Conservation (phyloP, 2,888 invertebrate genomes). For the Spisula subtruncata region DNA sequence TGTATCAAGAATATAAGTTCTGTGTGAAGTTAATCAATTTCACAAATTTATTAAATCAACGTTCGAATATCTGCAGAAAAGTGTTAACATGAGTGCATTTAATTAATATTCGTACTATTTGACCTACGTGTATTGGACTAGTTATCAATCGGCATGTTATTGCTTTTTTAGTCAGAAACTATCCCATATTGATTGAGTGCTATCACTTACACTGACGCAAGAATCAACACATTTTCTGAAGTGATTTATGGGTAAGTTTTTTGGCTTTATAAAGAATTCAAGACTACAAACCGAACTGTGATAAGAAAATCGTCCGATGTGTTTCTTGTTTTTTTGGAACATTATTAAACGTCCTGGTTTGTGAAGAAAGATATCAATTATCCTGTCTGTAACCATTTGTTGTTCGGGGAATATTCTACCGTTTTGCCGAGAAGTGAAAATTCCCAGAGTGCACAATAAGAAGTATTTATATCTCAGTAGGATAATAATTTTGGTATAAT, state of each 20-base stretch:
- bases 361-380: slow-evolving; percentile 10
- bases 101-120: too few relatives aligned
- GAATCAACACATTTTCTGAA: background rate
- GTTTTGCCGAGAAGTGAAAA: background rate
- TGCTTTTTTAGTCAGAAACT: background rate
- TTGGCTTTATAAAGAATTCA: background rate
- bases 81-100: too few relatives aligned
- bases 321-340: background rate
- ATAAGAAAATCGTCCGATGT: background rate
- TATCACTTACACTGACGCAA: background rate
- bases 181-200: background rate
- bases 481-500: too few relatives aligned
- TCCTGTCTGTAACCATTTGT: background rate
- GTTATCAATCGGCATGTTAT: too few relatives aligned
- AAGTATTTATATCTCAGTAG: background rate
- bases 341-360: slow-evolving; percentile 19
- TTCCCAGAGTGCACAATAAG: background rate
- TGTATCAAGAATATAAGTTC: too few relatives aligned
- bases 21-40: too few relatives aligned
- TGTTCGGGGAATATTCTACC: background rate
- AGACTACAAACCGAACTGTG: background rate
- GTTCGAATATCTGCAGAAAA: too few relatives aligned
- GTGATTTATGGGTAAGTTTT: background rate
- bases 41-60: too few relatives aligned
- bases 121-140: too few relatives aligned